A percentile compares a stretch with the other conserved stretches of the same genome.
Evolutionary conservation across 1,140 invertebrate genomes (phyloP).

Genomic region (Panagrolaimus sp.): DNA sequence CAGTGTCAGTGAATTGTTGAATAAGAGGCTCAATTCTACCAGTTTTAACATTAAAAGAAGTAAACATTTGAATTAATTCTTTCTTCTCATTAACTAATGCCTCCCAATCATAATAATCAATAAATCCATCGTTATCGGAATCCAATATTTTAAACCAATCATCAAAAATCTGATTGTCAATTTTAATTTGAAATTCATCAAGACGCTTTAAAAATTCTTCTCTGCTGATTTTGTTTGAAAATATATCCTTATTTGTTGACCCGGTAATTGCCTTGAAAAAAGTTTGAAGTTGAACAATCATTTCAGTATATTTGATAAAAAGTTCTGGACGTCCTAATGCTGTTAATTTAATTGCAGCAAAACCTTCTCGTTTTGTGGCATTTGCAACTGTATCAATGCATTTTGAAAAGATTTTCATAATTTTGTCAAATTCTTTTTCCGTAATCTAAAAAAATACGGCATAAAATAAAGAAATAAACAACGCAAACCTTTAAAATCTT

Average conservation of each 20-base stretch:
- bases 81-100: conserved; percentile 75
- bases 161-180: conserved; percentile 54
- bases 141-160: conserved; percentile 56
- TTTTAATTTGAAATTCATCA: conserved; percentile 59
- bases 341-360: conserved; percentile 93
- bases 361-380: conserved; percentile 84
- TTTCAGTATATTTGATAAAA: conserved; percentile 92
- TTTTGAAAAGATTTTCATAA: conserved; percentile 84
- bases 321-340: conserved; percentile 91
- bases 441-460: conserved; percentile 95
- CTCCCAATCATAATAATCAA: conserved; percentile 95
- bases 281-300: conserved; percentile 83
- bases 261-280: conserved; percentile 82
- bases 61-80: conserved; percentile 36
- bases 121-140: conserved; percentile 66
- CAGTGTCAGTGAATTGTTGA: conserved; percentile 79
- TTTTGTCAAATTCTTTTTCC: conserved; percentile 92
- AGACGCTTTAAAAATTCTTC: conserved; percentile 83
- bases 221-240: conserved; percentile 58
- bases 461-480: too few species aligned
- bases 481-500: conserved; percentile 33
- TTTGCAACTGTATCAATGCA: conserved; percentile 91
- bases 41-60: conserved; percentile 80
- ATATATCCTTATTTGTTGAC: conserved; percentile 50
- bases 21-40: conserved; percentile 77